Conservation (phyloP, 37 sponge, comb jelly and placozoan species). For the Oopsacas minuta region DNA sequence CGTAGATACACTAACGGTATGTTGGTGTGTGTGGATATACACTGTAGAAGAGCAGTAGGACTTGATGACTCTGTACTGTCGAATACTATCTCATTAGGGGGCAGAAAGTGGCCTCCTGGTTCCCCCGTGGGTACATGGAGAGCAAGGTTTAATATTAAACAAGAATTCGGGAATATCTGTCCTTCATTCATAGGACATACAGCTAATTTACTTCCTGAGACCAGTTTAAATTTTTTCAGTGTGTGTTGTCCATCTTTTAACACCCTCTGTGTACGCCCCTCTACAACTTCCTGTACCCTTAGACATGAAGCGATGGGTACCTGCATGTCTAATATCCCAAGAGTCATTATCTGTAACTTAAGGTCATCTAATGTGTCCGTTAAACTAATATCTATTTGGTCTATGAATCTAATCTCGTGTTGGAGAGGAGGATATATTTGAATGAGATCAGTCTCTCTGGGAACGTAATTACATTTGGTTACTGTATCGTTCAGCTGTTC, state of each 20-base stretch:
- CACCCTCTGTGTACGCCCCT: slow-evolving; percentile 34
- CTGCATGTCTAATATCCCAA: slow-evolving; percentile 12
- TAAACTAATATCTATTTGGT: slow-evolving; percentile 30
- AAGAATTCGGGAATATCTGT: background rate
- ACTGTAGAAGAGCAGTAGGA: background rate
- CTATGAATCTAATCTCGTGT: slow-evolving; percentile 24
- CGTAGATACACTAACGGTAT: slow-evolving; percentile 3
- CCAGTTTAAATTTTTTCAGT: slow-evolving; percentile 24
- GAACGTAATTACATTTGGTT: background rate
- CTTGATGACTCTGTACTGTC: background rate
- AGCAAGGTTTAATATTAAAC: background rate
- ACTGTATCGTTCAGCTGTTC: background rate
- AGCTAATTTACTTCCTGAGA: background rate
- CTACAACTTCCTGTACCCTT: slow-evolving; percentile 41
- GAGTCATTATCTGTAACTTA: slow-evolving; percentile 38
- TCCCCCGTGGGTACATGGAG: background rate
- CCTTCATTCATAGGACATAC: background rate
- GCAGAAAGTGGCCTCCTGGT: background rate
- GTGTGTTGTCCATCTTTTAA: slow-evolving; percentile 35
- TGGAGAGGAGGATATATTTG: slow-evolving; percentile 32
- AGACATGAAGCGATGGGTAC: slow-evolving; percentile 29
- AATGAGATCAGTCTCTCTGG: slow-evolving; percentile 24
- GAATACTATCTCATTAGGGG: background rate
- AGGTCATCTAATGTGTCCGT: slow-evolving; percentile 51
- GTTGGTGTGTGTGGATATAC: background rate